phyloP scores from a whole-genome alignment of 2,888 invertebrate species.

The Pantelozetes paolii region DNA sequence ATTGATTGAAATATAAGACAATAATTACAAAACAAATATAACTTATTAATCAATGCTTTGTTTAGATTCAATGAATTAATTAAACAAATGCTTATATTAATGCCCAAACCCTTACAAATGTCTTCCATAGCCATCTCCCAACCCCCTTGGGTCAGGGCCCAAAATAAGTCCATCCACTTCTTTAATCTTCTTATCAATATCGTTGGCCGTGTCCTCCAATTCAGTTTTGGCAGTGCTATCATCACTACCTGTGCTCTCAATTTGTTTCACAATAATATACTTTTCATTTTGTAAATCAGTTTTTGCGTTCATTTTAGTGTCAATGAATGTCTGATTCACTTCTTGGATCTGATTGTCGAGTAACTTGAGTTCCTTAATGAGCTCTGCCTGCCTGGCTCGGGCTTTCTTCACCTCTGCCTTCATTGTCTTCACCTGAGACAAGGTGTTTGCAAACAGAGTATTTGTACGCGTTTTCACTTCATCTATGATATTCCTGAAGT shows the following conservation, averaged over 20 bases:
- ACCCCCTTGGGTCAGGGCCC: not conserved
- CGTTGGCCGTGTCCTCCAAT: not conserved
- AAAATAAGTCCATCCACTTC: not conserved
- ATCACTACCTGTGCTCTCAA: not conserved
- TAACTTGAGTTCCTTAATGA: not conserved
- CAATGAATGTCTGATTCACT: not conserved
- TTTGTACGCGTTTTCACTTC: no score
- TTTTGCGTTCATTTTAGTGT: not conserved
- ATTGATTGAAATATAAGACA: no score
- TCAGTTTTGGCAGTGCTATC: not conserved
- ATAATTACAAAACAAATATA: no score
- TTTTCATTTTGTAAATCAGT: not conserved
- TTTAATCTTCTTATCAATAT: not conserved
- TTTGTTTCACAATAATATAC: not conserved
- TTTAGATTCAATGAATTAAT: no score
- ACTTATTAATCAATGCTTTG: no score
- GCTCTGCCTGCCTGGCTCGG: no score
- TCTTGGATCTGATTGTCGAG: not conserved
- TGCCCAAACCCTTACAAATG: conserved; percentile 2
- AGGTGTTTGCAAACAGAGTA: no score
- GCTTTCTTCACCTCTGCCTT: not conserved
- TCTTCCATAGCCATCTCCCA: conserved; percentile 29
- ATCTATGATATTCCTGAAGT: no score
- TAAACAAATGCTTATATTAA: no score
- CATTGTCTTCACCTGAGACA: no score